These are phyloP conservation scores for Ramazzottius varieornatus DNA, from an alignment of 2,888 invertebrate species.

Conservation along the genomic window DNA sequence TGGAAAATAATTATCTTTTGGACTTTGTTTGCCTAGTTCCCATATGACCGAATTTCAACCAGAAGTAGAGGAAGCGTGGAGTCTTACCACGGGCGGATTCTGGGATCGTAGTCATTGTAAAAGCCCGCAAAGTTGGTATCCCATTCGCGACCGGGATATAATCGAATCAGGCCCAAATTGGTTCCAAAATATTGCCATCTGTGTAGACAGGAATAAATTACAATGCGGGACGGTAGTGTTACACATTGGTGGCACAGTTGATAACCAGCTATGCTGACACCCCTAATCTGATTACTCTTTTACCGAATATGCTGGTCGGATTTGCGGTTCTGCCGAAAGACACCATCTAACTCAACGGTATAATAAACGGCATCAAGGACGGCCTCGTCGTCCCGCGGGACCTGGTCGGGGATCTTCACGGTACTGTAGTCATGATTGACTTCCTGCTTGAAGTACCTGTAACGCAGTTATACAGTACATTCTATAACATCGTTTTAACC, in stretches of 20 bases:
- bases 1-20: too few species aligned
- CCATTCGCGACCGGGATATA: constrained; percentile 25
- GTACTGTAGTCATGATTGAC: constrained; percentile 19
- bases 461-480: too few species aligned
- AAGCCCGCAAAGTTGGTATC: constrained; percentile 25
- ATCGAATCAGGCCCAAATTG: constrained; percentile 19
- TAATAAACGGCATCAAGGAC: constrained; percentile 20
- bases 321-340: constrained; percentile 18
- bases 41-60: too few species aligned
- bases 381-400: constrained; percentile 18
- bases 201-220: too few species aligned
- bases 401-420: constrained; percentile 24
- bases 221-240: neutral
- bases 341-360: constrained; percentile 19
- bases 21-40: too few species aligned
- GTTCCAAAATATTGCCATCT: constrained; percentile 27
- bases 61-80: neutral
- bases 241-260: neutral
- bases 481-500: constrained; percentile 15
- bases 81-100: constrained; percentile 21
- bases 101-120: constrained; percentile 24
- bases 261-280: too few species aligned
- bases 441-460: constrained; percentile 21
- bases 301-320: constrained; percentile 19
- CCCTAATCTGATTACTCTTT: too few species aligned